Percentiles rank a stretch among this genome's conserved stretches.
Conservation (phyloP, 2,888 invertebrate species). For the Cryptocephalus moraei region DNA sequence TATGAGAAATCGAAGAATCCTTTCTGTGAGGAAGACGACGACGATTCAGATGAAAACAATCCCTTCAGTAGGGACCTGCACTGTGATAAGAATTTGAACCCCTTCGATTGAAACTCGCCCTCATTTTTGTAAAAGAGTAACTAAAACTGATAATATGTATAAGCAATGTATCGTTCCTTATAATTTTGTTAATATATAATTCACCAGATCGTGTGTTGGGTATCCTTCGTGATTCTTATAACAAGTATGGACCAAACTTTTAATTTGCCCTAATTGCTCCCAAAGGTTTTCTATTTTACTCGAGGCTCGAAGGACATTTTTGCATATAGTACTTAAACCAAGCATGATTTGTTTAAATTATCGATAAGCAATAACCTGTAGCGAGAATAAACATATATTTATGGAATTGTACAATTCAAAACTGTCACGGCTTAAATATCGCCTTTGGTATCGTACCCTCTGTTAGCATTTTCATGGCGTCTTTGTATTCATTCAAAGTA, state of each 20-base stretch:
- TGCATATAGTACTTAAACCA: no score
- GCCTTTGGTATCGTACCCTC: constrained; percentile 48
- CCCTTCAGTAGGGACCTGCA: constrained; percentile 52
- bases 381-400: no score
- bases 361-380: no score
- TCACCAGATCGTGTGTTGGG: neutral
- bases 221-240: no score
- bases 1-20: constrained; percentile 58
- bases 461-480: constrained; percentile 43
- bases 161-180: no score
- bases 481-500: constrained; percentile 41
- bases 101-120: constrained; percentile 38
- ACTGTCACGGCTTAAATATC: constrained; percentile 39
- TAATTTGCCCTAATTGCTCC: neutral
- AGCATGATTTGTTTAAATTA: no score
- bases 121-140: constrained; percentile 3
- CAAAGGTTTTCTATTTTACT: no score
- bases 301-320: no score
- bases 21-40: constrained; percentile 40
- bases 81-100: constrained; percentile 69
- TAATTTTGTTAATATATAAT: no score
- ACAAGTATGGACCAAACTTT: neutral
- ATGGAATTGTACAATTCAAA: neutral
- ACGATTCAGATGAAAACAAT: constrained; percentile 43
- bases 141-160: no score